phyloP scores from a whole-genome alignment of 2,113 vertebrate genomes.

The Leptobrachium leishanense region DNA sequence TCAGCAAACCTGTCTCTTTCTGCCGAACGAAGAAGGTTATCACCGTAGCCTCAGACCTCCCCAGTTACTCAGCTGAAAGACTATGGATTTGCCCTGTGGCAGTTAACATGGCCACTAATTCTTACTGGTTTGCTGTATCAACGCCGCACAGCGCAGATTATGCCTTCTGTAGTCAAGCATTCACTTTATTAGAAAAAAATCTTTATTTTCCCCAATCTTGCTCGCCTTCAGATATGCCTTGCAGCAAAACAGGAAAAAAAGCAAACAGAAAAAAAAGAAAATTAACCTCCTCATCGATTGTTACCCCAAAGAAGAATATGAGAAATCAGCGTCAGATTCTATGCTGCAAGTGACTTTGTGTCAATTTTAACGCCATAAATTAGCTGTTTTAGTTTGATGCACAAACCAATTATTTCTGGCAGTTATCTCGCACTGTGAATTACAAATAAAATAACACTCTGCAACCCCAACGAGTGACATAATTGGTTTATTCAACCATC shows the following conservation, averaged over 20 bases:
- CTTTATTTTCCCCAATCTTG: slow-evolving; percentile 18
- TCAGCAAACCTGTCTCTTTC: slow-evolving; percentile 15
- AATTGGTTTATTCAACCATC: too few species aligned
- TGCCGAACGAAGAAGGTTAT: slow-evolving; percentile 40
- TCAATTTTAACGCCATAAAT: too few species aligned
- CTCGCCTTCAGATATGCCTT: background rate
- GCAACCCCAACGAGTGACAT: too few species aligned
- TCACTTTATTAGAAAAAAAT: slow-evolving; percentile 16
- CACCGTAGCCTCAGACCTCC: slow-evolving; percentile 37
- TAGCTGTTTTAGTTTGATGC: too few species aligned
- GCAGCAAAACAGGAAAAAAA: background rate
- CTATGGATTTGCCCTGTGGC: slow-evolving; percentile 35
- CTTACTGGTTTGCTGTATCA: slow-evolving; percentile 40
- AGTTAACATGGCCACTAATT: slow-evolving; percentile 42
- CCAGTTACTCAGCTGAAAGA: slow-evolving; percentile 21
- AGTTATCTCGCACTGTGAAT: too few species aligned
- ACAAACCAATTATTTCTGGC: too few species aligned
- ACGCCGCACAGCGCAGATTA: slow-evolving; percentile 41
- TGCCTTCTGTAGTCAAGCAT: slow-evolving; percentile 31
- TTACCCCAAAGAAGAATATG: background rate
- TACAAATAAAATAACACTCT: too few species aligned
- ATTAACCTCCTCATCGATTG: background rate
- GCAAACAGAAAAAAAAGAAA: background rate
- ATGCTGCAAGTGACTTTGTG: too few species aligned
- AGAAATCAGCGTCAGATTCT: too few species aligned